phyloP scores from a whole-genome alignment of 2,797 vertebrate genomes.

The Lycodopsis pacificus region DNA sequence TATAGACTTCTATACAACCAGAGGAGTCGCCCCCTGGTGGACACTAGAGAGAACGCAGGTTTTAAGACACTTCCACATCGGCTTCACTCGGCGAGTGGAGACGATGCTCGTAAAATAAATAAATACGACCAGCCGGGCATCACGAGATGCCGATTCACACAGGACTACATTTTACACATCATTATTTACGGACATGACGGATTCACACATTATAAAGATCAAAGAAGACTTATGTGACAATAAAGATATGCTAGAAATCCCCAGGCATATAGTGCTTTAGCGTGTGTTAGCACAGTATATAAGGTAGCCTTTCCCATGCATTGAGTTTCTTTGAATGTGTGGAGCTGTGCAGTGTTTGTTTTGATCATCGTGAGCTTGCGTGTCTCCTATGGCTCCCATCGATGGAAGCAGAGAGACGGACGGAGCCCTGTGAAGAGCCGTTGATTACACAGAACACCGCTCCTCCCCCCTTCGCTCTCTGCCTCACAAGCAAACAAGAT shows the following conservation, averaged over 20 bases:
- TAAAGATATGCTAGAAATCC: too few relatives aligned
- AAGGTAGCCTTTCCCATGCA: not conserved
- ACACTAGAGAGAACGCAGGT: too few relatives aligned
- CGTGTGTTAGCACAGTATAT: too few relatives aligned
- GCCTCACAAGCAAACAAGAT: constrained; percentile 34
- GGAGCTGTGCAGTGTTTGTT: constrained; percentile 19
- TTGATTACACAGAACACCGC: constrained; percentile 48
- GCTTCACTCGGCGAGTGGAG: too few relatives aligned
- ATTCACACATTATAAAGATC: too few relatives aligned
- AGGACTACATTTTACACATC: not conserved
- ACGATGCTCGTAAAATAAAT: too few relatives aligned
- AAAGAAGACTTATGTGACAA: too few relatives aligned
- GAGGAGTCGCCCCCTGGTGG: not conserved
- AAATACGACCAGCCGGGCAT: not conserved
- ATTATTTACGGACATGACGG: not conserved
- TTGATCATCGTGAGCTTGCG: not conserved
- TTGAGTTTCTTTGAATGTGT: not conserved
- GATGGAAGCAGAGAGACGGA: constrained; percentile 54
- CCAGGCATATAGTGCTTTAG: not conserved
- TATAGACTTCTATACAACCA: not conserved
- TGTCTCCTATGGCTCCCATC: constrained; percentile 45
- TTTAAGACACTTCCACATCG: not conserved
- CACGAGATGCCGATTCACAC: not conserved
- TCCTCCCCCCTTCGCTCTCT: constrained; percentile 29
- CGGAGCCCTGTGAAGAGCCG: constrained; percentile 41